phyloP scores from a whole-genome alignment of 92 coral and sea anemone species.

The Paramuricea clavata region DNA sequence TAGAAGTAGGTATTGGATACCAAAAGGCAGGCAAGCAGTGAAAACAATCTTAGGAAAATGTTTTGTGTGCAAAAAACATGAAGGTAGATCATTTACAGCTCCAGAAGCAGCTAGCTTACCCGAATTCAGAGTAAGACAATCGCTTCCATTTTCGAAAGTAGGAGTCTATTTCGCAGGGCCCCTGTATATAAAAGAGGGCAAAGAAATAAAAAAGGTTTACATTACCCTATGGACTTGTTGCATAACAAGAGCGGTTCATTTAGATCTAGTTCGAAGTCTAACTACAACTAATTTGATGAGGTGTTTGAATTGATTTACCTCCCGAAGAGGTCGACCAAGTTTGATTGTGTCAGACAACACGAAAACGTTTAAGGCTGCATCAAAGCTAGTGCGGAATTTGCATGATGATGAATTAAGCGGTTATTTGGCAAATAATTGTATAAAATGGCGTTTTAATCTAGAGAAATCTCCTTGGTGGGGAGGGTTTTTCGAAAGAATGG shows the following conservation, averaged over 20 bases:
- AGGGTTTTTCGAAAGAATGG: slow-evolving; percentile 28
- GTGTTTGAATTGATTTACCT: slow-evolving; percentile 37
- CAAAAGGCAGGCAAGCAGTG: slow-evolving; percentile 57
- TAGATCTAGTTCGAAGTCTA: slow-evolving; percentile 49
- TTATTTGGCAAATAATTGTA: not conserved
- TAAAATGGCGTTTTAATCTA: not conserved
- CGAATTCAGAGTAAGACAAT: slow-evolving; percentile 26
- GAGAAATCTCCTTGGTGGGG: slow-evolving; percentile 34
- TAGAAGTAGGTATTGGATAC: slow-evolving; percentile 51
- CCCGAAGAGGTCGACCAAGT: slow-evolving; percentile 4
- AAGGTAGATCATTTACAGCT: slow-evolving; percentile 39
- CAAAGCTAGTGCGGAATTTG: not conserved
- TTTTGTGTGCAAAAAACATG: slow-evolving; percentile 36
- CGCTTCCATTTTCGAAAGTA: slow-evolving; percentile 25
- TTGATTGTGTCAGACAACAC: not conserved
- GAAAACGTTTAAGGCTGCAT: not conserved
- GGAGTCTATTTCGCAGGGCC: slow-evolving; percentile 59
- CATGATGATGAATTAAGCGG: not conserved
- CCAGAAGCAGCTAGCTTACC: slow-evolving; percentile 43
- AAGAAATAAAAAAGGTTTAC: slow-evolving; percentile 28
- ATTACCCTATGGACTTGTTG: slow-evolving; percentile 47
- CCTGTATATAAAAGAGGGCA: not conserved
- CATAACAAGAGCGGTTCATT: slow-evolving; percentile 54
- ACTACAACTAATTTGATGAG: slow-evolving; percentile 36
- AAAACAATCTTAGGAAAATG: slow-evolving; percentile 34